A percentile compares a stretch with the other conserved stretches of the same genome.
phyloP scores from a whole-genome alignment of 2,113 vertebrate species.

The Calyptommatus sinebrachiatus region DNA sequence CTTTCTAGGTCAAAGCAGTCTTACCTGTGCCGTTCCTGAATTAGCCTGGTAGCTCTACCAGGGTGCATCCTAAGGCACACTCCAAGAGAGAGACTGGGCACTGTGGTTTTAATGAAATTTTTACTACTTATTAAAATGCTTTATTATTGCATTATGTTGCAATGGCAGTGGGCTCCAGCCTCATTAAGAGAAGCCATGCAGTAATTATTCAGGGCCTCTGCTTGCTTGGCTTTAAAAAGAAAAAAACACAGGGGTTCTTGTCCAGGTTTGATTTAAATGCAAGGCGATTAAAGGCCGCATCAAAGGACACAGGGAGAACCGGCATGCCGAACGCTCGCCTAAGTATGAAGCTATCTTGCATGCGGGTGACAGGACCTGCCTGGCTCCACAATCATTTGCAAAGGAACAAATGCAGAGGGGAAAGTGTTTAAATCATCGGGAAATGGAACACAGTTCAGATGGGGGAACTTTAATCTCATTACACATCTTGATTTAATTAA shows the following conservation, averaged over 20 bases:
- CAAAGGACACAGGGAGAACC: slow-evolving; percentile 28
- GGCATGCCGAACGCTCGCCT: slow-evolving; percentile 46
- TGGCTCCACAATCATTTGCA: slow-evolving; percentile 44
- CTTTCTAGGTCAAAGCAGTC: background rate
- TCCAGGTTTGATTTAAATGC: slow-evolving; percentile 57
- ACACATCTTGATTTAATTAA: slow-evolving; percentile 70
- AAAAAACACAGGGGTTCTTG: slow-evolving; percentile 43
- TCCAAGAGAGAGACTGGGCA: slow-evolving; percentile 49
- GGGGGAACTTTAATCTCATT: slow-evolving; percentile 61
- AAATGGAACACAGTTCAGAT: slow-evolving; percentile 46
- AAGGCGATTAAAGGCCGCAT: slow-evolving; percentile 42
- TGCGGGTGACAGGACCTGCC: slow-evolving; percentile 43
- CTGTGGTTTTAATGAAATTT: slow-evolving; percentile 62
- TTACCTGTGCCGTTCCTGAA: slow-evolving; percentile 51
- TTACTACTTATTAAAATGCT: slow-evolving; percentile 63
- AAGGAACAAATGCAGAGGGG: slow-evolving; percentile 29
- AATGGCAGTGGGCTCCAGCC: slow-evolving; percentile 63
- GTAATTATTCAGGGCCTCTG: slow-evolving; percentile 58
- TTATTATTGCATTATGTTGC: slow-evolving; percentile 67
- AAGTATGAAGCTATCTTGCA: slow-evolving; percentile 43
- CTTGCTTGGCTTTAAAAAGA: slow-evolving; percentile 27
- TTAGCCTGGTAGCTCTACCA: slow-evolving; percentile 58
- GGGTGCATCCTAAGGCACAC: slow-evolving; percentile 53
- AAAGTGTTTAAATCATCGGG: slow-evolving; percentile 56
- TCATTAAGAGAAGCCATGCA: slow-evolving; percentile 57